Percentiles rank a stretch among this genome's conserved stretches.
phyloP scores from a whole-genome alignment of 2,888 invertebrate species.

The Drosophila paranaensis region DNA sequence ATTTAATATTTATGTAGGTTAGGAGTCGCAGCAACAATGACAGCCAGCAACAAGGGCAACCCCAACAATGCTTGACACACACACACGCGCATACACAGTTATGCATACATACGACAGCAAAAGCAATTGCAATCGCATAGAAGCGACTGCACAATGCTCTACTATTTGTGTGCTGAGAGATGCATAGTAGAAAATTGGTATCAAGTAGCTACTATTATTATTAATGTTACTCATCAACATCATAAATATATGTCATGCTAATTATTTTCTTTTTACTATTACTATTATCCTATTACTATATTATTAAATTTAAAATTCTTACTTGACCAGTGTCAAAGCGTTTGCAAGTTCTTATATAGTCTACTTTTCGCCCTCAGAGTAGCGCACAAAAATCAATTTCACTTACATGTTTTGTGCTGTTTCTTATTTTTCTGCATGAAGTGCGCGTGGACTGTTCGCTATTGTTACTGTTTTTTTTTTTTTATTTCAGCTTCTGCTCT shows the following conservation, averaged over 20 bases:
- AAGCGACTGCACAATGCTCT: slow-evolving; percentile 8
- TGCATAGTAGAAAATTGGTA: no score
- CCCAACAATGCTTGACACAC: slow-evolving; percentile 23
- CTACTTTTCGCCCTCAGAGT: background rate
- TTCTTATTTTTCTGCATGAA: slow-evolving; percentile 71
- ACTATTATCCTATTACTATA: no score
- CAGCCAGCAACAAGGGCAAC: slow-evolving; percentile 25
- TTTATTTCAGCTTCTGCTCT: background rate
- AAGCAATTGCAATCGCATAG: background rate
- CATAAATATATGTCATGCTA: background rate
- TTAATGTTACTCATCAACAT: background rate
- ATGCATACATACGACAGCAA: background rate
- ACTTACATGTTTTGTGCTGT: slow-evolving; percentile 74
- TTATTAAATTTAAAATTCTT: background rate
- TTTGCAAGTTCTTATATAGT: background rate
- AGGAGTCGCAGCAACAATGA: slow-evolving; percentile 40
- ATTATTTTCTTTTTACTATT: no score
- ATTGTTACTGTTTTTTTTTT: slow-evolving; percentile 25
- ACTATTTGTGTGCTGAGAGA: background rate
- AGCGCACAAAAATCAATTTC: slow-evolving; percentile 68
- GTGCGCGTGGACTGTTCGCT: slow-evolving; percentile 47
- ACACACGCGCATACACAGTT: background rate
- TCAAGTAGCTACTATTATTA: background rate
- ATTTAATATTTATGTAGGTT: slow-evolving; percentile 53
- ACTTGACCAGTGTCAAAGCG: background rate